These are phyloP conservation scores for Dromaius novaehollandiae DNA, from an alignment of 2,113 vertebrate species.

Conservation along the genomic window DNA sequence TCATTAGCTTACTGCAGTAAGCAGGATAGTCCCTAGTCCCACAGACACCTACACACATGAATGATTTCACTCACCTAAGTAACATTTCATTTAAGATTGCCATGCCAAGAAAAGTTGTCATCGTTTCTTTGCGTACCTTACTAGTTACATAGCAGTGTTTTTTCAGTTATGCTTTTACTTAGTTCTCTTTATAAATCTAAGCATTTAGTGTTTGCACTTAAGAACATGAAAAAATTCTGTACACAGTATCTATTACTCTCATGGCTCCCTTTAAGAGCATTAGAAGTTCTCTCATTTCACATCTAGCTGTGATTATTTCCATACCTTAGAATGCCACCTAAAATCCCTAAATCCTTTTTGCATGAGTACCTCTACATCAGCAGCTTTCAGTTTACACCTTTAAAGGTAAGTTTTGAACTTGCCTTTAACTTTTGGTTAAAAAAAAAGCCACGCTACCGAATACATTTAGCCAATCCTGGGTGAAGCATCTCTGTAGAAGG, in stretches of 20 bases:
- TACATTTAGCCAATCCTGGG: background rate
- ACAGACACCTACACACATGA: accelerated
- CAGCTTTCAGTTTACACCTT: conserved; percentile 30
- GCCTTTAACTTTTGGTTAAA: background rate
- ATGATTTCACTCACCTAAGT: background rate
- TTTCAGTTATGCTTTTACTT: background rate
- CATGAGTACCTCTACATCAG: background rate
- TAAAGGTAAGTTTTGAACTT: background rate
- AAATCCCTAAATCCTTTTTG: conserved; percentile 36
- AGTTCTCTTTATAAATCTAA: background rate
- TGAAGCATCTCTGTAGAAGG: background rate
- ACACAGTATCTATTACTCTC: background rate
- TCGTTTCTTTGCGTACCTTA: background rate
- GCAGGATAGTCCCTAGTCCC: background rate
- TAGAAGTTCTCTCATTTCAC: conserved; percentile 8
- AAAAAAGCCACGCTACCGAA: background rate
- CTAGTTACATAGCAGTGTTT: background rate
- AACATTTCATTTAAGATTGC: background rate
- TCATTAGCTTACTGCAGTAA: background rate
- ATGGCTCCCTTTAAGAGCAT: background rate
- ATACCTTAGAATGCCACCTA: background rate
- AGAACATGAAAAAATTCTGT: background rate
- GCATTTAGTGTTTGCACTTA: background rate
- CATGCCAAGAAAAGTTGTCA: background rate
- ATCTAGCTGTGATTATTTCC: background rate